Percentiles rank a stretch among this genome's conserved stretches.
Conservation (phyloP, 2,888 invertebrate genomes). For the Patella caerulea region DNA sequence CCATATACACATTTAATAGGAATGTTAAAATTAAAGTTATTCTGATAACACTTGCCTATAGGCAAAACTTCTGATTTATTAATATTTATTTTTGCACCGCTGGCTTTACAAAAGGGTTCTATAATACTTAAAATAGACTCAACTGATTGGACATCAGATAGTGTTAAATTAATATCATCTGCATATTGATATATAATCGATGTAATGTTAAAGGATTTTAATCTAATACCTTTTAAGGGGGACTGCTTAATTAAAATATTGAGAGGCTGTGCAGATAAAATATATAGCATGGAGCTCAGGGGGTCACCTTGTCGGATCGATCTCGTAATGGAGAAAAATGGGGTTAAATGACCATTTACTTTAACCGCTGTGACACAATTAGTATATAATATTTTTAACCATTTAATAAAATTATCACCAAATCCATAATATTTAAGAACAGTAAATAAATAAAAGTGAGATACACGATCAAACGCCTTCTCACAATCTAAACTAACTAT, state of each 20-base stretch:
- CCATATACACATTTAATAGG: neutral
- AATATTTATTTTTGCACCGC: neutral
- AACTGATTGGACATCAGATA: neutral
- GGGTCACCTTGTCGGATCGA: constrained; percentile 7
- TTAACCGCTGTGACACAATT: constrained; percentile 35
- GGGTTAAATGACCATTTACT: constrained; percentile 37
- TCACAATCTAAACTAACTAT: constrained; percentile 45
- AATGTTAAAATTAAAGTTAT: neutral
- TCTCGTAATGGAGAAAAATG: constrained; percentile 8
- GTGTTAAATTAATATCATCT: neutral
- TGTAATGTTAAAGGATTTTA: neutral
- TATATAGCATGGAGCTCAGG: constrained; percentile 6
- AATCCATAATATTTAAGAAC: constrained; percentile 14
- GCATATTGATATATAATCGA: neutral
- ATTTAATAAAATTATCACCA: constrained; percentile 14
- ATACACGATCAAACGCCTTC: constrained; percentile 47
- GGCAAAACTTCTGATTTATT: neutral
- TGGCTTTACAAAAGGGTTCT: constrained; percentile 1
- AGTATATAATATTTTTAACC: constrained; percentile 16
- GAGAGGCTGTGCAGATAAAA: constrained; percentile 1
- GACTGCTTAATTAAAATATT: neutral
- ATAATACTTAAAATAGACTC: neutral
- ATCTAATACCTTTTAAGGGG: neutral
- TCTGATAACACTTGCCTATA: neutral
- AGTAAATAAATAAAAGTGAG: constrained; percentile 37